phyloP scores from a whole-genome alignment of 1,140 invertebrate genomes.

The Apis cerana region DNA sequence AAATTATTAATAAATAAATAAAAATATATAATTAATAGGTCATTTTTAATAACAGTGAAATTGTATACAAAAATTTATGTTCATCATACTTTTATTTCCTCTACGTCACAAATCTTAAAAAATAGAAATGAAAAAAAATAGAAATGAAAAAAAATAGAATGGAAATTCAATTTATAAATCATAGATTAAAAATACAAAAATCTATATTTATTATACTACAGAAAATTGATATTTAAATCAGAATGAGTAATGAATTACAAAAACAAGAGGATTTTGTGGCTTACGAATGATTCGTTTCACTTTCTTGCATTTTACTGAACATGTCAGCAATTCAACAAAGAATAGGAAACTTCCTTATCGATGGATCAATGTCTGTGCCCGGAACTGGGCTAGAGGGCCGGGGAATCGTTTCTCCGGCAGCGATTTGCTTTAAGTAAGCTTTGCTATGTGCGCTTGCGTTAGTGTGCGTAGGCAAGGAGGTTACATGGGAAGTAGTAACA shows the following conservation, averaged over 20 bases:
- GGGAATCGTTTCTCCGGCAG: conserved; percentile 46
- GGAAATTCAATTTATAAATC: not conserved
- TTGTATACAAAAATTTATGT: not conserved
- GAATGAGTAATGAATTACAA: not conserved
- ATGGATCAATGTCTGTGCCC: conserved; percentile 67
- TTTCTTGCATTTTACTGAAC: conserved; percentile 14
- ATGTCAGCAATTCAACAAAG: conserved; percentile 47
- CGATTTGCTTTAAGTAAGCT: conserved; percentile 52
- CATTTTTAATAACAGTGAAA: not conserved
- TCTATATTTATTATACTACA: not conserved
- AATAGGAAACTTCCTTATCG: conserved; percentile 71
- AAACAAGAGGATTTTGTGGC: not conserved
- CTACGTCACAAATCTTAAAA: not conserved
- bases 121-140: not conserved
- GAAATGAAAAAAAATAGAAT: not conserved
- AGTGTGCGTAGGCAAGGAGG: conserved; percentile 26
- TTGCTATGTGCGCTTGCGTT: conserved; percentile 33
- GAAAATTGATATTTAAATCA: not conserved
- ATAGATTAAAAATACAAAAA: not conserved
- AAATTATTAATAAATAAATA: not conserved
- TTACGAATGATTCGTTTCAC: conserved; percentile 11
- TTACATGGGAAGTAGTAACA: conserved; percentile 31
- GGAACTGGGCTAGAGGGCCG: conserved; percentile 66
- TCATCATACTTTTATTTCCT: not conserved
- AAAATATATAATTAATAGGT: not conserved